Conservation (phyloP, 2,113 vertebrate genomes). For the Gadus macrocephalus region DNA sequence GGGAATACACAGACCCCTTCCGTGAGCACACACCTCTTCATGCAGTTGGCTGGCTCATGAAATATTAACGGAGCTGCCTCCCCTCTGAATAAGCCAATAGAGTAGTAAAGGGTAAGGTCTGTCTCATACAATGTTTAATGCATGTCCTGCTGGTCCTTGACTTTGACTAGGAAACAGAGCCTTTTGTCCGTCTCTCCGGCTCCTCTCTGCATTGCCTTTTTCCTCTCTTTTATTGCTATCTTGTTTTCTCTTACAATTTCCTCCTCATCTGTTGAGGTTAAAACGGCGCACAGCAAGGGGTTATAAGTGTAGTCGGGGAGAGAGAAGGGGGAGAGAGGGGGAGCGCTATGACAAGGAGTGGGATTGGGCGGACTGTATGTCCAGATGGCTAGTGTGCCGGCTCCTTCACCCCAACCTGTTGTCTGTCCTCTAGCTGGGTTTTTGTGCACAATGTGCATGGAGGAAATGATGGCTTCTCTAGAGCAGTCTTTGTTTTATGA, state of each 20-base stretch:
- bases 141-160: constrained; percentile 43
- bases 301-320: no score
- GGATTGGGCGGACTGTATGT: constrained; percentile 47
- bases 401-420: constrained; percentile 54
- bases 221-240: neutral
- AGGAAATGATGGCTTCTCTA: constrained; percentile 61
- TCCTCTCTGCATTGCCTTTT: constrained; percentile 3
- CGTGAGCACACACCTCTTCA: constrained; percentile 53
- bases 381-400: constrained; percentile 60
- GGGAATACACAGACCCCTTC: constrained; percentile 13
- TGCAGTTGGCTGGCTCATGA: constrained; percentile 58
- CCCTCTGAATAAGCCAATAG: constrained; percentile 59
- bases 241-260: constrained; percentile 6
- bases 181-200: constrained; percentile 8
- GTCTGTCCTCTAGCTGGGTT: constrained; percentile 58
- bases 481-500: constrained; percentile 66
- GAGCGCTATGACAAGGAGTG: constrained; percentile 31
- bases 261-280: neutral
- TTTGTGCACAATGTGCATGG: constrained; percentile 43
- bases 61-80: constrained; percentile 63
- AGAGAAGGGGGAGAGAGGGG: no score
- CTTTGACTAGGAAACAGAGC: constrained; percentile 46
- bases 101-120: constrained; percentile 60
- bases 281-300: no score
- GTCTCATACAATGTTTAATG: constrained; percentile 60